These are phyloP conservation scores for Oriolus oriolus DNA, from an alignment of 2,113 vertebrate genomes.

Conservation along the genomic window DNA sequence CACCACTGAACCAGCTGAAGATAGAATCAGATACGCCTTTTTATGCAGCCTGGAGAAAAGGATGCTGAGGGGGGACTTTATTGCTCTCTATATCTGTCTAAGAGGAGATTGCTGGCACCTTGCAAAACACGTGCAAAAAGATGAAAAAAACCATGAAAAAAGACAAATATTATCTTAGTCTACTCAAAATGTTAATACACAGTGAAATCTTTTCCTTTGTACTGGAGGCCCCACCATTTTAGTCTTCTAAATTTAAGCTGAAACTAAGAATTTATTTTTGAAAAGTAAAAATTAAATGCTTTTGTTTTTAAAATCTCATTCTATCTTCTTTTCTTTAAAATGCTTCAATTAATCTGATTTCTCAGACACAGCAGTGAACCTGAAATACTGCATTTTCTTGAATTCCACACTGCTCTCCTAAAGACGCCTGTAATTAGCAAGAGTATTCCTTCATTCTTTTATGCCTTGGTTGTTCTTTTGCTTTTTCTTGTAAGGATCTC, in stretches of 20 bases:
- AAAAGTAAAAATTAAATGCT: background rate
- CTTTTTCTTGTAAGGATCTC: background rate
- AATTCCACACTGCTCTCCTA: background rate
- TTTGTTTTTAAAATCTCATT: background rate
- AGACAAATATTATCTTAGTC: background rate
- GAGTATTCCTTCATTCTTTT: background rate
- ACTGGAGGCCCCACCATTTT: background rate
- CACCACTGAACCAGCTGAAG: background rate
- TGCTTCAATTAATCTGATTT: background rate
- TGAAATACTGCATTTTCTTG: background rate
- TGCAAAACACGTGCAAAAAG: too few relatives aligned
- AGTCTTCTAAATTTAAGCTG: background rate
- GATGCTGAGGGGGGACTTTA: fast-evolving
- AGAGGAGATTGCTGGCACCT: background rate
- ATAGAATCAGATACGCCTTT: background rate
- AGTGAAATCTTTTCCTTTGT: background rate
- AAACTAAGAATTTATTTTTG: background rate
- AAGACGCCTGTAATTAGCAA: background rate
- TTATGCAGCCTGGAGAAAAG: background rate
- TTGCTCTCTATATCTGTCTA: background rate
- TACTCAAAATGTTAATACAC: background rate
- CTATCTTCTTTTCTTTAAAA: background rate
- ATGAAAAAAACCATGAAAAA: too few relatives aligned
- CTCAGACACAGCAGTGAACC: background rate
- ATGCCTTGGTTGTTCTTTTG: background rate